A percentile compares a stretch with the other conserved stretches of the same genome.
Evolutionary conservation across 2,113 vertebrate species (phyloP).

Genomic region (Bettongia penicillata): DNA sequence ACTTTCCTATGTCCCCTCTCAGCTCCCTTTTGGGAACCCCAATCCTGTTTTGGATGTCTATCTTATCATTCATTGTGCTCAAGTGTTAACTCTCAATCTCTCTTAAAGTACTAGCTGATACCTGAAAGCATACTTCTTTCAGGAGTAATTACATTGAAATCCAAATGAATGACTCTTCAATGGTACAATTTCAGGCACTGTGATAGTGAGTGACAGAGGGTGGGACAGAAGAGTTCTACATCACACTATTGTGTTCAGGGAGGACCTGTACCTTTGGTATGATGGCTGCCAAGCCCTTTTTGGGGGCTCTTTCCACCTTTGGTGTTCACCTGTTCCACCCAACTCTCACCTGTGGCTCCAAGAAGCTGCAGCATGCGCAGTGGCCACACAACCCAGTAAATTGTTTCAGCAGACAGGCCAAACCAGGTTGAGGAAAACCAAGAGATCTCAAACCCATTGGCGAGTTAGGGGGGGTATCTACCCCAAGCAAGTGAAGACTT

Average conservation of each 20-base stretch:
- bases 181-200: neutral
- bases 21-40: neutral
- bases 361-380: too few species aligned
- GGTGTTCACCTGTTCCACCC: too few species aligned
- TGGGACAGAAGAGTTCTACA: neutral
- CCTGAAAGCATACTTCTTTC: neutral
- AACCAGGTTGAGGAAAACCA: too few species aligned
- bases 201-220: neutral
- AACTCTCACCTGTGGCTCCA: too few species aligned
- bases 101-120: neutral
- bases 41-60: neutral
- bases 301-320: too few species aligned
- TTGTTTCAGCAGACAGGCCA: too few species aligned
- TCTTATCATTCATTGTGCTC: neutral
- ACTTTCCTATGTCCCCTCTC: neutral
- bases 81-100: neutral
- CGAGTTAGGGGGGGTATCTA: too few species aligned
- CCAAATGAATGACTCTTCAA: neutral
- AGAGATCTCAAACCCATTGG: too few species aligned
- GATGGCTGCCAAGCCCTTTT: too few species aligned
- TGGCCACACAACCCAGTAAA: too few species aligned
- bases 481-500: too few species aligned
- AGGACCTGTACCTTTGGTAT: too few species aligned
- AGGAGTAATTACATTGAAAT: neutral
- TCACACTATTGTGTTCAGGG: neutral